Evolutionary conservation across 2,113 vertebrate genomes (phyloP).

Genomic region (Salminus brasiliensis): DNA sequence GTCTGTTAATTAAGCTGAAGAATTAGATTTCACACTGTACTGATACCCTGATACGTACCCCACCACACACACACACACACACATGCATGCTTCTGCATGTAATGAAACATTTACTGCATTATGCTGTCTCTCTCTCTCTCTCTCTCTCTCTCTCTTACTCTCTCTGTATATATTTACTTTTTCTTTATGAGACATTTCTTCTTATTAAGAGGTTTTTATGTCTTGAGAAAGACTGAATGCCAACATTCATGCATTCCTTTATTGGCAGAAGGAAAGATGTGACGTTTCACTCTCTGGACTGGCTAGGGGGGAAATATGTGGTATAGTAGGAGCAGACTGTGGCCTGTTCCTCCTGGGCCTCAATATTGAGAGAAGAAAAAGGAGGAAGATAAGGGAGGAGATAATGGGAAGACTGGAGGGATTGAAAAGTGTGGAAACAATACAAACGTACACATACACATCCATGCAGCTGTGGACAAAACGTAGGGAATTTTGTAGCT

Average conservation of each 20-base stretch:
- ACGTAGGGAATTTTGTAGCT: background rate
- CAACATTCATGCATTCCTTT: slow-evolving; percentile 4
- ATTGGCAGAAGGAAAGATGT: background rate
- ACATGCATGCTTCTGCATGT: background rate
- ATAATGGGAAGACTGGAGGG: background rate
- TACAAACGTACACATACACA: background rate
- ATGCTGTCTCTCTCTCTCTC: background rate
- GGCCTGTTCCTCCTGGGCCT: background rate
- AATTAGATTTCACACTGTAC: slow-evolving; percentile 49
- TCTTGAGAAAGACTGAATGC: background rate
- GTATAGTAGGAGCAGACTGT: background rate
- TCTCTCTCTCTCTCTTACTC: background rate
- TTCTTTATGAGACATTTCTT: slow-evolving; percentile 2
- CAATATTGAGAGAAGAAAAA: background rate
- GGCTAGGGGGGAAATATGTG: background rate
- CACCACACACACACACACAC: background rate
- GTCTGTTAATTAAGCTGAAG: slow-evolving; percentile 61
- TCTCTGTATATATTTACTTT: background rate
- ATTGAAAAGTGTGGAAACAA: background rate
- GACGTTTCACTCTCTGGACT: background rate
- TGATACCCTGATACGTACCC: background rate
- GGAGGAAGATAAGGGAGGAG: background rate
- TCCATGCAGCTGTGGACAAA: background rate
- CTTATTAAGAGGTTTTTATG: slow-evolving; percentile 5
- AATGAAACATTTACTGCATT: background rate